These are phyloP conservation scores for Piliocolobus tephrosceles DNA, from an alignment of 2,113 vertebrate species.

Conservation along the genomic window DNA sequence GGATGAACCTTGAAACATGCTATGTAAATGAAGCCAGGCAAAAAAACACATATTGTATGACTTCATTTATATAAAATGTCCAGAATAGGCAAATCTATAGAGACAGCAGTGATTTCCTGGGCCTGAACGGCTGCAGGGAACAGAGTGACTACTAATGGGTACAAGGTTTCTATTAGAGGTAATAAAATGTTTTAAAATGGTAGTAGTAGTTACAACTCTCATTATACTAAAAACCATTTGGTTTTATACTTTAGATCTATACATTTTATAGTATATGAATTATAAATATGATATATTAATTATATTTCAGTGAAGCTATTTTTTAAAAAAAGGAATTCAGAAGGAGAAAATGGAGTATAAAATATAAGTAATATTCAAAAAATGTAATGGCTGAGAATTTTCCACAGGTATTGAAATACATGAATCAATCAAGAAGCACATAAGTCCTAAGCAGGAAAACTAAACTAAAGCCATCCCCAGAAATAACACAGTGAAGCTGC, in stretches of 20 bases:
- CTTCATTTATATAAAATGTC: neutral
- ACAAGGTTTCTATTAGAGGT: neutral
- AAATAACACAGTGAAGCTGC: neutral
- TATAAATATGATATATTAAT: neutral
- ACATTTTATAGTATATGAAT: neutral
- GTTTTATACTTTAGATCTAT: neutral
- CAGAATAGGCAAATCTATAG: neutral
- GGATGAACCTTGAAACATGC: neutral
- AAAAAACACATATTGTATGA: neutral
- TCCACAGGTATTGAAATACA: neutral
- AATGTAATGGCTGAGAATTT: neutral
- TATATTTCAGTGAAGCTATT: neutral
- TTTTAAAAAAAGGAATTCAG: neutral
- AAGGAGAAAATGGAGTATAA: neutral
- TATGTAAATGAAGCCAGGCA: neutral
- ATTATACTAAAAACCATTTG: neutral
- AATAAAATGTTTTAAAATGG: neutral
- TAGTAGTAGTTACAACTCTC: neutral
- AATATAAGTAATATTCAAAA: neutral
- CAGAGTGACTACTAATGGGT: neutral
- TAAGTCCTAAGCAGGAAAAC: neutral
- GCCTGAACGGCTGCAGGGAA: neutral
- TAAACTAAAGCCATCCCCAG: neutral
- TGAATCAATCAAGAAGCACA: neutral
- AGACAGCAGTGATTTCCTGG: neutral